Evolutionary conservation across 2,888 invertebrate genomes (phyloP).

Genomic region (Papilio gigon): DNA sequence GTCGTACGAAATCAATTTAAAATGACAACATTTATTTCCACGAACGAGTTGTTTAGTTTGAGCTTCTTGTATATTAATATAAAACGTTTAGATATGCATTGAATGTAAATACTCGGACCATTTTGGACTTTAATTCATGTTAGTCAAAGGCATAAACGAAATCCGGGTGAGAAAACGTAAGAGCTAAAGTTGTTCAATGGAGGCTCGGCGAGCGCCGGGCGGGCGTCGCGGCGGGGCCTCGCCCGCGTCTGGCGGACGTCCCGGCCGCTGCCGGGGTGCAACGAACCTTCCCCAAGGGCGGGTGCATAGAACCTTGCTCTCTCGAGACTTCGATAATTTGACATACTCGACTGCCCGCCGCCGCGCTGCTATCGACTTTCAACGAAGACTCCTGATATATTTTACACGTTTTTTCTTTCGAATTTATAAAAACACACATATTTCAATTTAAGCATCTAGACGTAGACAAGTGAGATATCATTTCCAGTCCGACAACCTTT

Average conservation of each 20-base stretch:
- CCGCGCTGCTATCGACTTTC: neutral
- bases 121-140: too few relatives aligned
- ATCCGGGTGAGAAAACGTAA: slow-evolving; percentile 15
- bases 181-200: slow-evolving; percentile 14
- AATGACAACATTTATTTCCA: too few relatives aligned
- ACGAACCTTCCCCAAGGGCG: slow-evolving; percentile 45
- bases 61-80: too few relatives aligned
- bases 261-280: slow-evolving; percentile 46
- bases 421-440: neutral
- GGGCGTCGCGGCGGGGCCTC: slow-evolving; percentile 40
- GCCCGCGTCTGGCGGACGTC: slow-evolving; percentile 46
- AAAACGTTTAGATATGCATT: too few relatives aligned
- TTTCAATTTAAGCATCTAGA: neutral
- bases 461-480: too few relatives aligned
- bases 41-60: too few relatives aligned
- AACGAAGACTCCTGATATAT: neutral
- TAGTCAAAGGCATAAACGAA: neutral
- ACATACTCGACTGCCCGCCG: slow-evolving; percentile 32
- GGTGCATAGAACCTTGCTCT: slow-evolving; percentile 38
- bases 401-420: neutral
- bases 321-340: slow-evolving; percentile 31
- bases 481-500: too few relatives aligned
- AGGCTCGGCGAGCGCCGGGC: neutral
- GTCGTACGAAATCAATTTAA: too few relatives aligned
- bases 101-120: too few relatives aligned